Percentiles rank a stretch among this genome's conserved stretches.
These are phyloP conservation scores for Cossypha dichroa DNA, from an alignment of 2,797 vertebrate genomes.

Conservation along the genomic window DNA sequence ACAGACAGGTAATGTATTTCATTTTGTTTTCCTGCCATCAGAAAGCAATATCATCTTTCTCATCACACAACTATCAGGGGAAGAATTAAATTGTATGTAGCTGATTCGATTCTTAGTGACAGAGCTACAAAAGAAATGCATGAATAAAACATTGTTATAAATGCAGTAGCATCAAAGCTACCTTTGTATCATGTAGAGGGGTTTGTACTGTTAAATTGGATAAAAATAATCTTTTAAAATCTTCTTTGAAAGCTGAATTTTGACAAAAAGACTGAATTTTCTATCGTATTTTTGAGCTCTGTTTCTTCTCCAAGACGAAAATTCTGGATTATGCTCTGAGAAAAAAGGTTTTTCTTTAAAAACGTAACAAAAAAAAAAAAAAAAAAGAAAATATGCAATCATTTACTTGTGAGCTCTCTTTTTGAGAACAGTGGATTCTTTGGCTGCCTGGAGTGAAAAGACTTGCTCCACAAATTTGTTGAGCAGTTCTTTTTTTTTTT, in stretches of 20 bases:
- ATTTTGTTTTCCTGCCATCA: constrained; percentile 7
- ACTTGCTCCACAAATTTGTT: background rate
- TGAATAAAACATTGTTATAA: constrained; percentile 47
- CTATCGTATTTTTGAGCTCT: background rate
- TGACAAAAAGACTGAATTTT: background rate
- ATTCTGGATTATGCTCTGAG: background rate
- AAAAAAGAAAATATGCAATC: background rate
- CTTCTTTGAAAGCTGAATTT: background rate
- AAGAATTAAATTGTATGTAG: background rate
- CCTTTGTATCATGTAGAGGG: background rate
- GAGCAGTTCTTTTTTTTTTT: background rate
- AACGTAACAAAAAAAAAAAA: background rate
- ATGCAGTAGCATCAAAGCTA: background rate
- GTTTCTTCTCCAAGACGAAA: background rate
- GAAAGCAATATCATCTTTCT: background rate
- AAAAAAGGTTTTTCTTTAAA: background rate
- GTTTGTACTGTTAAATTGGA: background rate
- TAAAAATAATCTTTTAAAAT: background rate
- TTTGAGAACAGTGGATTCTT: background rate
- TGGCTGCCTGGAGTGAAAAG: background rate
- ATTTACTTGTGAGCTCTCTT: background rate
- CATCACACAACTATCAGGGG: background rate
- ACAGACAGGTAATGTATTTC: background rate
- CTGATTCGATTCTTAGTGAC: constrained; percentile 1
- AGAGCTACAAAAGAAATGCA: constrained; percentile 9